A percentile compares a stretch with the other conserved stretches of the same genome.
Evolutionary conservation across 2,797 vertebrate genomes (phyloP).

Genomic region (Delichon dasypus): DNA sequence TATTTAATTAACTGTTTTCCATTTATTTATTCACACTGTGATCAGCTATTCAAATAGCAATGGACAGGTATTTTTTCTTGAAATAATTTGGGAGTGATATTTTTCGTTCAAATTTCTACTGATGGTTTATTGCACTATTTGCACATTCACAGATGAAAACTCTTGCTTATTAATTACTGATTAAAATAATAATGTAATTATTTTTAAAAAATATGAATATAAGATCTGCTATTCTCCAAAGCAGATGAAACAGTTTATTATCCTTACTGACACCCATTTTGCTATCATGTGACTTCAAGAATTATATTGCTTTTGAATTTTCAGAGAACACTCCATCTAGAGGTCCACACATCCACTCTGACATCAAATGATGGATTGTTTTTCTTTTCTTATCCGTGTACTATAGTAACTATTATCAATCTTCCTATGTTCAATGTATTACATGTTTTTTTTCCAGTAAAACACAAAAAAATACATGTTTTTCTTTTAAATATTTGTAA

Average conservation of each 20-base stretch:
- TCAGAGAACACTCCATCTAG: neutral
- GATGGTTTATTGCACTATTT: neutral
- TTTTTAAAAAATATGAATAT: neutral
- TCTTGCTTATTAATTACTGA: neutral
- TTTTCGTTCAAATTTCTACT: neutral
- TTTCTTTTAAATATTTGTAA: neutral
- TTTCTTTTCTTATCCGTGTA: neutral
- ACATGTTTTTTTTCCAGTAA: neutral
- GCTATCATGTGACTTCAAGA: neutral
- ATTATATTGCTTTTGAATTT: neutral
- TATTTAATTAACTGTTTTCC: neutral
- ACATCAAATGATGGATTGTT: neutral
- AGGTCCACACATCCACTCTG: neutral
- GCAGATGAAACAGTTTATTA: neutral
- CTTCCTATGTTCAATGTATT: neutral
- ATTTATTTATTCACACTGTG: constrained; percentile 29
- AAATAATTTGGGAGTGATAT: neutral
- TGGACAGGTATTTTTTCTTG: neutral
- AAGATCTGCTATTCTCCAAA: neutral
- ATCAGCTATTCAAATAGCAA: neutral
- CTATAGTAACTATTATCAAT: neutral
- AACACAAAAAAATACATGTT: neutral
- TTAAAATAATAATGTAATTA: neutral
- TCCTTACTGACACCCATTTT: neutral
- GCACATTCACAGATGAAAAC: neutral